Evolutionary conservation across 2,113 vertebrate species (phyloP), one percentile per base, ranked within the genome.

Genomic region (Isurus oxyrinchus): DNA sequence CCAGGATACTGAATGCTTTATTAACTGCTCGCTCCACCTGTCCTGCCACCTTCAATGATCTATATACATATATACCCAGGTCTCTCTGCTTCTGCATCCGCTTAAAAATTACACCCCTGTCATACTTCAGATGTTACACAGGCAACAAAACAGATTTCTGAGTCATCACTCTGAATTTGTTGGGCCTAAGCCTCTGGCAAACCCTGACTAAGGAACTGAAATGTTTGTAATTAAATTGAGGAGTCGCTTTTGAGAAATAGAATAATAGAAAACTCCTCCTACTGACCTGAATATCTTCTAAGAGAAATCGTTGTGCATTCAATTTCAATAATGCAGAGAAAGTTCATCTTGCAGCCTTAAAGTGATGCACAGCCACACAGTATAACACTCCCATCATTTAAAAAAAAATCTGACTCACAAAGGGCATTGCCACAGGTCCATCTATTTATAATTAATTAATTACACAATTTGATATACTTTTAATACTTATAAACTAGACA

Each of bases 401-500:
- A 91, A 35, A 59, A 16, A 59, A 23, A 91, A n/a, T 93, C 90
- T 21, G 35, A 93, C 57, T 63, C 57, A 63, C 16, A 40, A 87
- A 53, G 84, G 53, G 84, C 55, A 59, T 35, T 59, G 61, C 59
- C 57, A 21, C 90, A 63, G 90, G 35, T 31, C 13, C 13, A 53
- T 59, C 27, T 59, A 21, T 19, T 61, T 63, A 93, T 93, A 5
- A 61, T 31, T 90, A 31, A 90, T 59, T 57, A 90, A 63, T 63
- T n/a, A 63, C 13, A 19, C 35, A 40, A 27, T 93, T 53, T 93
- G 90, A 63, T 61, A 63, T 31, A 63, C 57, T 40, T 88, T 63
- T 21, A 93, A 93, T 93, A n/a, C n/a, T n/a, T 91, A 91, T 91
- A 91, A n/a, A n/a, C 53, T 55, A 57, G 25, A 57, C 31, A 91